These are phyloP conservation scores for Equus przewalskii DNA, from an alignment of 2,113 vertebrate species.

Conservation along the genomic window DNA sequence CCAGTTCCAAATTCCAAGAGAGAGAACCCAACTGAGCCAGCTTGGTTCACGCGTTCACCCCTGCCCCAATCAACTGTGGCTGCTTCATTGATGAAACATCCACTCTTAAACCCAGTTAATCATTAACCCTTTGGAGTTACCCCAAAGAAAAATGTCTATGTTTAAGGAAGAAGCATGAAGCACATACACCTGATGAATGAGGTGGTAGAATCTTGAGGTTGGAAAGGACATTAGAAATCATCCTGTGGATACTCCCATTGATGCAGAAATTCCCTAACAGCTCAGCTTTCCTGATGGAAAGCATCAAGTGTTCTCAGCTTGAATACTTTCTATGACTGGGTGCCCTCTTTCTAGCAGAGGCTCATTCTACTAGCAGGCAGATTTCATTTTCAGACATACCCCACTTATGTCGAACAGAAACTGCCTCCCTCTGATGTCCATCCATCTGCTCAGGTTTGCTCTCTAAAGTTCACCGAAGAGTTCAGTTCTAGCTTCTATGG, in stretches of 20 bases:
- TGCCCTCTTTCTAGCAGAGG: background rate
- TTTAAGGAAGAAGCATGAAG: background rate
- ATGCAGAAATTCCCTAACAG: background rate
- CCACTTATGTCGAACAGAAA: background rate
- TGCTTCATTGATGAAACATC: background rate
- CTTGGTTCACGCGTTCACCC: background rate
- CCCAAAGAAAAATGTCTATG: background rate
- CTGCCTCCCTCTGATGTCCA: background rate
- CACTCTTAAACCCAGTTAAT: background rate
- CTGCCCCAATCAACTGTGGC: background rate
- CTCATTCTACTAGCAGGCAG: background rate
- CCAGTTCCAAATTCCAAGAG: background rate
- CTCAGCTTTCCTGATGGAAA: background rate
- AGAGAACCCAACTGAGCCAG: background rate
- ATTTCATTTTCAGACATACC: background rate
- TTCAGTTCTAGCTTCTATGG: background rate
- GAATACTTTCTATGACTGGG: background rate
- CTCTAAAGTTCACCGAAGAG: background rate
- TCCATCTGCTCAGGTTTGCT: background rate
- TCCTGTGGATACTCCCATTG: background rate
- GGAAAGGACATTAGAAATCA: background rate
- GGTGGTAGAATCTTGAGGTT: background rate
- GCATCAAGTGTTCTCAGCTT: background rate
- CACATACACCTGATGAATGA: background rate
- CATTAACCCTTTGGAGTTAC: background rate